Conservation (phyloP, 2,797 vertebrate genomes). For the Gallinago nigripennis region DNA sequence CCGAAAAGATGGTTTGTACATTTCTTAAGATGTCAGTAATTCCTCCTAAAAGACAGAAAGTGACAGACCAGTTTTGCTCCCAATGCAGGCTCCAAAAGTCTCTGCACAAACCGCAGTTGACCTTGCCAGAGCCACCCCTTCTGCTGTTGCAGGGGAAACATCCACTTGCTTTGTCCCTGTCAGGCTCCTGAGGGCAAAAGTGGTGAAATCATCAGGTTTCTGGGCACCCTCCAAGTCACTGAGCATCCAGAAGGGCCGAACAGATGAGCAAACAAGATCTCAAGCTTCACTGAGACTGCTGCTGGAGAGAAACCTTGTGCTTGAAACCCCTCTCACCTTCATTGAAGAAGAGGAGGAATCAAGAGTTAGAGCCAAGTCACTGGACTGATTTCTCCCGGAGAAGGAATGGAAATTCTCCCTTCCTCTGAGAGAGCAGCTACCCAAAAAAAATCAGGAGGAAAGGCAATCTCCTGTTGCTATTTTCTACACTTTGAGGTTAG, state of each 20-base stretch:
- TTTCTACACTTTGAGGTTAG: neutral
- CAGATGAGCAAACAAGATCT: neutral
- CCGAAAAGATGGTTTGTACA: neutral
- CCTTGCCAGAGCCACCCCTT: neutral
- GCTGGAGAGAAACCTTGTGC: neutral
- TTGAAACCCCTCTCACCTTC: neutral
- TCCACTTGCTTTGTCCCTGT: rapidly evolving
- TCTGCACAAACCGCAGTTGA: neutral
- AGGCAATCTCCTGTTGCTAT: neutral
- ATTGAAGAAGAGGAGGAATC: neutral
- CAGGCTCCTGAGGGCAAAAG: neutral
- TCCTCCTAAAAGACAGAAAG: neutral
- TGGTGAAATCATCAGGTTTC: neutral
- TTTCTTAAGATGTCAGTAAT: neutral
- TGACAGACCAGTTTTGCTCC: neutral
- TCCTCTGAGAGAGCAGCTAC: neutral
- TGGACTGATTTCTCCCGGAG: neutral
- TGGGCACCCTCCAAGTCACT: neutral
- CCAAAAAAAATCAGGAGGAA: neutral
- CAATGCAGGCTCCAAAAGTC: neutral
- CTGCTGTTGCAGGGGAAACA: neutral
- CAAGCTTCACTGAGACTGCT: neutral
- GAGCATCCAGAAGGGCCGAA: neutral
- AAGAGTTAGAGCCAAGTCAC: neutral
- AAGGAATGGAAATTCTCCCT: neutral